These are phyloP conservation scores for Danio tinwini DNA, from an alignment of 2,797 vertebrate genomes.

Conservation along the genomic window DNA sequence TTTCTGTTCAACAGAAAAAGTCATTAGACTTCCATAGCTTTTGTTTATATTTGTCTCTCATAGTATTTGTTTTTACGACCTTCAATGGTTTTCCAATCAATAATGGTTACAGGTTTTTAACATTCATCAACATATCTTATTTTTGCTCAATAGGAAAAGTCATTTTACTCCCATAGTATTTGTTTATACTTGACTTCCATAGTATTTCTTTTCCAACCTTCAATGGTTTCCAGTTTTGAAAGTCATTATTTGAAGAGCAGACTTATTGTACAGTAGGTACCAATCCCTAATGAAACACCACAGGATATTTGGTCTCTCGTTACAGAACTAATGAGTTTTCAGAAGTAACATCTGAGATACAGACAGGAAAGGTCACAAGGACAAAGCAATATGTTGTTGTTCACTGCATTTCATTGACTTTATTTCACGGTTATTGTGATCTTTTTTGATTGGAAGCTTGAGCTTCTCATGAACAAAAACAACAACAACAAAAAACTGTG, in stretches of 20 bases:
- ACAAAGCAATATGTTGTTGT: conserved; percentile 2
- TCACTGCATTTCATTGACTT: conserved; percentile 25
- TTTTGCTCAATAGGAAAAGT: no score
- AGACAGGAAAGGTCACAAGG: conserved; percentile 15
- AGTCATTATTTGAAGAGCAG: not conserved
- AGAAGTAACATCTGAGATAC: conserved; percentile 1
- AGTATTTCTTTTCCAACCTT: no score
- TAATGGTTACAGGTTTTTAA: no score
- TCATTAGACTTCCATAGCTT: no score
- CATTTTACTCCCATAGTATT: no score
- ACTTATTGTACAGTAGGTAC: not conserved
- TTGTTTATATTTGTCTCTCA: no score
- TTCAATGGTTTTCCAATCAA: no score
- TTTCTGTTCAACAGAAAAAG: no score
- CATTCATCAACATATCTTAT: no score
- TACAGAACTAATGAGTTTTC: conserved; percentile 11
- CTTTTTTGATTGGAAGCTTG: conserved; percentile 10
- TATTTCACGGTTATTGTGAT: conserved; percentile 5
- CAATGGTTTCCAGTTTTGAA: not conserved
- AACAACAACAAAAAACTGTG: not conserved
- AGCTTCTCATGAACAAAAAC: not conserved
- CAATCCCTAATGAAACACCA: not conserved
- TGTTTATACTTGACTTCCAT: no score
- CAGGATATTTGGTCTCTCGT: conserved; percentile 15
- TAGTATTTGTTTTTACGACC: no score